A percentile compares a stretch with the other conserved stretches of the same genome.
These are phyloP conservation scores for Chiropotes sagulatus DNA, from an alignment of 2,797 vertebrate species.

Conservation along the genomic window DNA sequence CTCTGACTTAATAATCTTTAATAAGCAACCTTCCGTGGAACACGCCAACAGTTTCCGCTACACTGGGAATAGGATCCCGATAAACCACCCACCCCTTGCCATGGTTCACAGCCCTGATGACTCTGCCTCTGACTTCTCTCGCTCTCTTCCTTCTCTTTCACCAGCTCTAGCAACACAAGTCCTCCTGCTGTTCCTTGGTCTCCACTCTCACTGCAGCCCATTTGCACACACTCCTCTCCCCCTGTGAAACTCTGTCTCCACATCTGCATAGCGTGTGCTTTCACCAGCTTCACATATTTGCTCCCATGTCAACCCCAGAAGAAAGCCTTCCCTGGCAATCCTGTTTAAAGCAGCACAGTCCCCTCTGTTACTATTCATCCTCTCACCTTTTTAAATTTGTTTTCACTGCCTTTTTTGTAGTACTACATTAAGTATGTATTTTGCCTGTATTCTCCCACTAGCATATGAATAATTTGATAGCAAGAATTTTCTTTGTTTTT, in stretches of 20 bases:
- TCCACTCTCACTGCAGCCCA: background rate
- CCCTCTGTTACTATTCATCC: background rate
- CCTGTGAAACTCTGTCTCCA: background rate
- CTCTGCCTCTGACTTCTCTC: background rate
- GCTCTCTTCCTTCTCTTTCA: background rate
- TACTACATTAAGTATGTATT: background rate
- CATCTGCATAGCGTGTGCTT: background rate
- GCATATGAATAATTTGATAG: background rate
- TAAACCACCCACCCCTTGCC: background rate
- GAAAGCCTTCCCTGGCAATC: background rate
- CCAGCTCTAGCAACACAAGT: background rate
- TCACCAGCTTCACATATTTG: background rate
- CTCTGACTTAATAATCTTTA: background rate
- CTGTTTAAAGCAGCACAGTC: background rate
- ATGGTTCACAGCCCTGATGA: background rate
- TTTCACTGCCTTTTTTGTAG: background rate
- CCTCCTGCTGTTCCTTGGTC: background rate
- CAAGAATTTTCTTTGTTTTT: background rate
- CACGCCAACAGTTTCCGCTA: background rate
- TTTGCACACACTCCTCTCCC: background rate
- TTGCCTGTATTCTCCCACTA: background rate
- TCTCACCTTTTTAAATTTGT: background rate
- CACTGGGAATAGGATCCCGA: background rate
- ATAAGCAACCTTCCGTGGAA: too few relatives aligned
- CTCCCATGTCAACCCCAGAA: rapidly evolving